Base-by-base conservation (phyloP, 2,888 invertebrate species). In the Leptinotarsa peninsularis region DNA sequence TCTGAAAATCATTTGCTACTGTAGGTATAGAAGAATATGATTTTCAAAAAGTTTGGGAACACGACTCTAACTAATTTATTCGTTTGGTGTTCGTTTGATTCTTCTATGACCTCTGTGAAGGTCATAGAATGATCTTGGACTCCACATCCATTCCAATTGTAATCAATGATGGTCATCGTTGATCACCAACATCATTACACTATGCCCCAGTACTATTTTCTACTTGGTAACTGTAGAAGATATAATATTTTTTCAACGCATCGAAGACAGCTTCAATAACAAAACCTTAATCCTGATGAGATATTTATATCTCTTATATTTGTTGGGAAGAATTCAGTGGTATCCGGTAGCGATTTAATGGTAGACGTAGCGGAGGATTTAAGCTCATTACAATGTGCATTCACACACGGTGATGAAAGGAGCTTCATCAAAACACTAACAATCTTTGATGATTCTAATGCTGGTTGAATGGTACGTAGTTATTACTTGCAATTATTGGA, bases 281-380 rank as follows among this genome's bases (percentile, higher is more conserved):
- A 73, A 79, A 56, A 73, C 68, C 70, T 71, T 74, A 79, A 77
- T 77, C 77, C 76, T 76, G 74, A 77, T 73, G 77, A 75, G 77
- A 75, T 79, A 79, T 79, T 79, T 76, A 78, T 79, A 78, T 75
- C 72, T 79, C 80, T 80, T 77, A 75, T 79, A 78, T 79, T 81
- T 75, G 72, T 75, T 79, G 75, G 77, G 74, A 79, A 78, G 80
- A 79, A 82, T 82, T 77, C 79, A 72, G 77, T 81, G 78, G 79
- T 82, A 82, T 82, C 81, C 83, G 83, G 81, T 82, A 80, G 81
- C 79, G 58, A 66, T 77, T 77, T 77, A 63, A 63, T 33, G n/a
- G 33, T 63, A 63, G 63, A 63, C 33, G 43, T 63, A 43, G 63
- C n/a, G 43, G 17, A 27, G 17, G 63, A 33, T 33, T 33, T 63